phyloP scores from a whole-genome alignment of 2,113 vertebrate genomes.

The Bucco capensis region DNA sequence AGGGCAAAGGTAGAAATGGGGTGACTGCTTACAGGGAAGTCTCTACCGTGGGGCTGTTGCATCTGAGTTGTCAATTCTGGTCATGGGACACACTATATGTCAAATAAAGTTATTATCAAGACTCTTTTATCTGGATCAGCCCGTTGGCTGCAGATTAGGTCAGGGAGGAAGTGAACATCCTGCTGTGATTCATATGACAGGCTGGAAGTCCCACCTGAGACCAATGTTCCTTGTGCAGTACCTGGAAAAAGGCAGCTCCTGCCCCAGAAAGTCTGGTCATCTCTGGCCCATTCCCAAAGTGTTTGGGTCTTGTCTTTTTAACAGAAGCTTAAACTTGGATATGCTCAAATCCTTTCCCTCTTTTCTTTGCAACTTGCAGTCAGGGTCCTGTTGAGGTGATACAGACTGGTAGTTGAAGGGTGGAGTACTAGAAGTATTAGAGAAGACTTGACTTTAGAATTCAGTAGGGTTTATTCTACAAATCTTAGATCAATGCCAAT shows the following conservation, averaged over 20 bases:
- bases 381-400: no score
- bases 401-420: no score
- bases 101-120: background rate
- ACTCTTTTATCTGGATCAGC: background rate
- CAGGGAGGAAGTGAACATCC: background rate
- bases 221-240: background rate
- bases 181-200: background rate
- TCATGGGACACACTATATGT: fast-evolving
- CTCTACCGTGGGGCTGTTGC: background rate
- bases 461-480: conserved; percentile 72
- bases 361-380: no score
- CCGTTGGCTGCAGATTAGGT: background rate
- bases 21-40: background rate
- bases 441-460: conserved; percentile 63
- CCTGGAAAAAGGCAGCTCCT: background rate
- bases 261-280: background rate
- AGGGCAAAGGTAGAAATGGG: background rate
- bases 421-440: no score
- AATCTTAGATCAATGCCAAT: conserved; percentile 68
- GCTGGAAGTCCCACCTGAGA: background rate
- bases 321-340: background rate
- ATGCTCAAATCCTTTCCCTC: background rate
- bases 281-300: background rate
- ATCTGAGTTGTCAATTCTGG: background rate
- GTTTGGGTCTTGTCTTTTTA: background rate